Evolutionary conservation across 2,113 vertebrate species (phyloP).

Genomic region (Chaetura pelagica): DNA sequence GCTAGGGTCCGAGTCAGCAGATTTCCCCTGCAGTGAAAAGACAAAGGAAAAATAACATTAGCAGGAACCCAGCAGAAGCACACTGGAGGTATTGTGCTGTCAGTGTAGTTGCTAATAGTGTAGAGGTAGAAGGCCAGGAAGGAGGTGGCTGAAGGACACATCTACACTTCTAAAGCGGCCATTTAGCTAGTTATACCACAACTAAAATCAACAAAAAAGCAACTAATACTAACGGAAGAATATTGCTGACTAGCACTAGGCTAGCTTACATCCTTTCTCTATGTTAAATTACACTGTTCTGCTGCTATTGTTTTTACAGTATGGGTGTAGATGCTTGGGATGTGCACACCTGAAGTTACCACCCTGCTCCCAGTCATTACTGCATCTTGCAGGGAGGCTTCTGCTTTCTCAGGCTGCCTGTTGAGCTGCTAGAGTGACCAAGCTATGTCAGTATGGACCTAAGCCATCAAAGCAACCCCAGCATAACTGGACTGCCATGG

Average conservation of each 20-base stretch:
- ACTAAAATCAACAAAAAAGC: background rate
- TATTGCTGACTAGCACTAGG: background rate
- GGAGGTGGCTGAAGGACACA: background rate
- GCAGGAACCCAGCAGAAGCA: background rate
- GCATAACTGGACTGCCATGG: background rate
- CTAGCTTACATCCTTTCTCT: background rate
- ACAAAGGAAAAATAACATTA: background rate
- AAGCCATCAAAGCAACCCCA: background rate
- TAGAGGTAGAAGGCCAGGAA: background rate
- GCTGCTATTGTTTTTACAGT: background rate
- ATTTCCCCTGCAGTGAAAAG: conserved; percentile 77
- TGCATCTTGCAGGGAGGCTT: fast-evolving
- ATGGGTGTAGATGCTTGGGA: background rate
- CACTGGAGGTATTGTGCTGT: background rate
- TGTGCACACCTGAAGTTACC: background rate
- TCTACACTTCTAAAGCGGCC: background rate
- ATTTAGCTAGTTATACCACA: background rate
- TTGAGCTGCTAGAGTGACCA: background rate
- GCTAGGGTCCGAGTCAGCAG: conserved; percentile 86
- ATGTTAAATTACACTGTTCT: background rate
- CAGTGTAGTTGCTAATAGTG: background rate
- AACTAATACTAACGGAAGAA: background rate
- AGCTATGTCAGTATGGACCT: background rate
- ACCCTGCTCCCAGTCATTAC: background rate
- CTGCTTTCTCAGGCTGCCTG: background rate